These are phyloP conservation scores for Strongylocentrotus purpuratus DNA, from an alignment of 35 echinoderm and acorn worm species.

Conservation along the genomic window DNA sequence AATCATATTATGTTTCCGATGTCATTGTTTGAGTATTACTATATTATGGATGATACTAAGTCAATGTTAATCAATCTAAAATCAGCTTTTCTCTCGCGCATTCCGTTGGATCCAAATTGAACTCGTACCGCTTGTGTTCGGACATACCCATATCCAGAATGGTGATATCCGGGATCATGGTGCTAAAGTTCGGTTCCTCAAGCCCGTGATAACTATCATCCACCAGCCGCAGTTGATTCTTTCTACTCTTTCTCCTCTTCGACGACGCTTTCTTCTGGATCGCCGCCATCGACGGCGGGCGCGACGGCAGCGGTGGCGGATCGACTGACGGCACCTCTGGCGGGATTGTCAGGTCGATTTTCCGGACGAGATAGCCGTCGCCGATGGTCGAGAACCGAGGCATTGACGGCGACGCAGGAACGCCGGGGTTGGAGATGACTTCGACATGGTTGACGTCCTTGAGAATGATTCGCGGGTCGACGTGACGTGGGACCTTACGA, in stretches of 20 bases:
- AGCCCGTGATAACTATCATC: background rate
- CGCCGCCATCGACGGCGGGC: background rate
- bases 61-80: background rate
- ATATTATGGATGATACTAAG: too few species aligned
- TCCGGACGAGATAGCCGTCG: background rate
- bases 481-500: constrained; percentile 16
- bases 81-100: constrained; percentile 40
- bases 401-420: background rate
- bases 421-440: constrained; percentile 59
- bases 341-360: constrained; percentile 38
- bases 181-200: background rate
- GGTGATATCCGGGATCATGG: constrained; percentile 27
- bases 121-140: constrained; percentile 18
- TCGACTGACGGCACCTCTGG: background rate
- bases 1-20: too few species aligned
- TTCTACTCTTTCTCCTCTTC: constrained; percentile 11
- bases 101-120: constrained; percentile 31
- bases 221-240: background rate
- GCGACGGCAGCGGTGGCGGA: background rate
- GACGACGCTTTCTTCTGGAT: background rate
- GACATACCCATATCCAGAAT: constrained; percentile 44
- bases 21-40: too few species aligned
- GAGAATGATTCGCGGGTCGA: constrained; percentile 54
- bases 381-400: constrained; percentile 18
- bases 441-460: constrained; percentile 52